Conservation (phyloP, 2,113 vertebrate species). For the Cisticola juncidis region DNA sequence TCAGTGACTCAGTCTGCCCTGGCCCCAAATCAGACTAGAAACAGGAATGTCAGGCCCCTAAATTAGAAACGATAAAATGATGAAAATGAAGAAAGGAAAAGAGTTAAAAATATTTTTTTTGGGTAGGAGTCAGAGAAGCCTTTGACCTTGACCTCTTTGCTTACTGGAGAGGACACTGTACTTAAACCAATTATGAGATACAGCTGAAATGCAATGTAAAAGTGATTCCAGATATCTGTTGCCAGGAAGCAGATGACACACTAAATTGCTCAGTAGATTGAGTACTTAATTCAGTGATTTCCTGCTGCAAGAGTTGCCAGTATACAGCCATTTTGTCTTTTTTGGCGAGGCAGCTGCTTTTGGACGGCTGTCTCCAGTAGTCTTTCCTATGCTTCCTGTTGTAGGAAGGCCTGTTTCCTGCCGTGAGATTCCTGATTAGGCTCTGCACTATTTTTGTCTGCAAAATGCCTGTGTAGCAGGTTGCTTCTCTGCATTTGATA, state of each 20-base stretch:
- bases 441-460: constrained; percentile 77
- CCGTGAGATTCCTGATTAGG: constrained; percentile 73
- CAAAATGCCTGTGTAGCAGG: constrained; percentile 45
- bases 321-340: constrained; percentile 78
- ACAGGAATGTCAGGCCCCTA: constrained; percentile 5
- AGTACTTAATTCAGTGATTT: constrained; percentile 79
- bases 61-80: constrained; percentile 55
- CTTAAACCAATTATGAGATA: constrained; percentile 63
- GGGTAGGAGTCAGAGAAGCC: constrained; percentile 47
- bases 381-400: constrained; percentile 79
- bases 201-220: constrained; percentile 67
- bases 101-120: constrained; percentile 49
- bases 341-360: constrained; percentile 71
- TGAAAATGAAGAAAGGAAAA: constrained; percentile 37
- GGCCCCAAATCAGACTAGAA: constrained; percentile 46
- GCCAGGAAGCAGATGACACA: constrained; percentile 84
- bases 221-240: constrained; percentile 77
- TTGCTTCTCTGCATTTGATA: constrained; percentile 61
- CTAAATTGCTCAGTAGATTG: constrained; percentile 79
- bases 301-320: constrained; percentile 75
- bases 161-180: constrained; percentile 44
- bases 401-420: constrained; percentile 86
- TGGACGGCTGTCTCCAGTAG: constrained; percentile 79
- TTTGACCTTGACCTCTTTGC: constrained; percentile 66
- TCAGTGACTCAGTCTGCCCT: constrained; percentile 45